Evolutionary conservation across 2,797 vertebrate genomes (phyloP), one percentile per base, ranked within the genome.

Genomic region (Poecilia wingei): DNA sequence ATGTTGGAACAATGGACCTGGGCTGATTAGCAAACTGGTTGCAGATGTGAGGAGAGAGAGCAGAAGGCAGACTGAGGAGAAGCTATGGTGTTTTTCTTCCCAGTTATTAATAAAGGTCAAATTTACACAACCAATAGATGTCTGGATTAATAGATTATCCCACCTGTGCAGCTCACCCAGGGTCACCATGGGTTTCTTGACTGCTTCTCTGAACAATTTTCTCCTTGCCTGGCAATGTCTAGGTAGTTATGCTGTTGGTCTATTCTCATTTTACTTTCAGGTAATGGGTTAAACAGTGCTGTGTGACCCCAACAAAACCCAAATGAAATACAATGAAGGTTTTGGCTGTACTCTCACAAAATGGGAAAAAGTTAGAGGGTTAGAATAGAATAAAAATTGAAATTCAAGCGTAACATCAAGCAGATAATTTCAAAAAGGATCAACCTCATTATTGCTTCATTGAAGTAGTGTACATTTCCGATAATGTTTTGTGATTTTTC

Each of bases 401-500:
- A 53, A 53, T 53, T 53, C 6, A 53, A 25, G 49, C 1, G 7
- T 53, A 53, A 53, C 7, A 53, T 53, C 49, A 22, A 25, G 8
- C 49, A 53, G 6, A 9, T 9, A 3, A 8, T 51, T 51, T 51
- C 18, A 51, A 3, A 51, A 51, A 51, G 20, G 49, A 53, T 53
- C 2, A 53, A 53, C 7, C 57, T 61, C 12, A 18, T 18, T 33
- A 3, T 61, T 61, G 31, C 59, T 18, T 61, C 33, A 20, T 33
- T 16, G 20, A 64, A 31, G 14, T 3, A 36, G 16, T 1, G 14
- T 59, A 72, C 0, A 5, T 13, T 86, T 72, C 82, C 0, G 8
- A 76, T 84, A 0, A 16, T 80, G 2, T 82, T 14, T 20, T 0
- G 3, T 46, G 5, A 3, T 49, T 84, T 46, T 76, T 57, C 39